Evolutionary conservation across 2,113 vertebrate genomes (phyloP).

Genomic region (Peromyscus polionotus): DNA sequence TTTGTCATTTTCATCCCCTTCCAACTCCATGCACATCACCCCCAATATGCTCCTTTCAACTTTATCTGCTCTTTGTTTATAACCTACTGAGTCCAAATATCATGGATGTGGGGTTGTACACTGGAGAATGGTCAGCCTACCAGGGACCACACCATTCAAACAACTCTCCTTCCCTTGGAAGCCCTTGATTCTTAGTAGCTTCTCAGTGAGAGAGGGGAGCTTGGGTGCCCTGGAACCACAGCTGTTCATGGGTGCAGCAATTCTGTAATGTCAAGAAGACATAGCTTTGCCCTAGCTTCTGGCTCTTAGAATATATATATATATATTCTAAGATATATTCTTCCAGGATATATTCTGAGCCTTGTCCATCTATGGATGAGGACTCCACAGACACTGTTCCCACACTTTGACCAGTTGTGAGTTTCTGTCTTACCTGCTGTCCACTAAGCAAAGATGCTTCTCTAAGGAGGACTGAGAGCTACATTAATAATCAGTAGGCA

Average conservation of each 20-base stretch:
- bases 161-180: neutral
- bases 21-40: neutral
- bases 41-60: neutral
- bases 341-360: neutral
- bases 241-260: neutral
- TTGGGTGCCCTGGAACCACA: neutral
- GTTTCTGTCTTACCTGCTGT: neutral
- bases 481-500: neutral
- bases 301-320: neutral
- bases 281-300: neutral
- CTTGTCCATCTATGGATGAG: neutral
- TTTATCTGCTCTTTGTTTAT: neutral
- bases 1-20: neutral
- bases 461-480: neutral
- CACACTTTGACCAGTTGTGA: neutral
- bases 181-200: neutral
- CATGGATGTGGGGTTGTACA: neutral
- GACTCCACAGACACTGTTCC: neutral
- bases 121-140: neutral
- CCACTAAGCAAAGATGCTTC: neutral
- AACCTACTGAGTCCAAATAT: neutral
- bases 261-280: neutral
- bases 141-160: neutral
- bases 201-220: neutral
- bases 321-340: no score